Evolutionary conservation across 2,113 vertebrate species (phyloP).

Genomic region (Notarius lentiginosus): DNA sequence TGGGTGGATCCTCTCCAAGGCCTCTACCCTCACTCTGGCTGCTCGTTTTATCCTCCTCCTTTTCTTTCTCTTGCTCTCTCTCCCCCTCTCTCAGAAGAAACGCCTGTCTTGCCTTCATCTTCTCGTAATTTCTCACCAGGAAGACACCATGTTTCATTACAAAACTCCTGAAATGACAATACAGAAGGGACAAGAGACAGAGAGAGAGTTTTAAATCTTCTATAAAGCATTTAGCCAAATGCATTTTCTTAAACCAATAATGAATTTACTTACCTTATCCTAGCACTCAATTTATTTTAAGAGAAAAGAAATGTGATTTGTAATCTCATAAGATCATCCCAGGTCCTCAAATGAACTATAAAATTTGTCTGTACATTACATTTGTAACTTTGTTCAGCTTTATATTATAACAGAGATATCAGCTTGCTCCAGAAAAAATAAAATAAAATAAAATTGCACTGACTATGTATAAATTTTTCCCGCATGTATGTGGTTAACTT

Average conservation of each 20-base stretch:
- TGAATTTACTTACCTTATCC: neutral
- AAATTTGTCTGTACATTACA: neutral
- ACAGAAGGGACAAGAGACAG: slow-evolving; percentile 18
- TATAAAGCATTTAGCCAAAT: neutral
- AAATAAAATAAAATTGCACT: neutral
- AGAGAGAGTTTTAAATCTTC: slow-evolving; percentile 2
- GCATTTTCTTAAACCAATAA: neutral
- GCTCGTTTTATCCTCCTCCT: slow-evolving; percentile 63
- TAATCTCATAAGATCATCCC: neutral
- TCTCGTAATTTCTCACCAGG: slow-evolving; percentile 91
- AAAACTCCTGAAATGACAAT: slow-evolving; percentile 78
- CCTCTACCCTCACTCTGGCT: slow-evolving; percentile 88
- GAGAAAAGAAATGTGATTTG: neutral
- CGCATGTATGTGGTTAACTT: neutral
- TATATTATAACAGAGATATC: neutral
- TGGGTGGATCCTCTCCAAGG: slow-evolving; percentile 89
- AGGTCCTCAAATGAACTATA: neutral
- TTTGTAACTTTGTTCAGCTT: neutral
- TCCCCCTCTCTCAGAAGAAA: slow-evolving; percentile 81
- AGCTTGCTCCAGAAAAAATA: neutral
- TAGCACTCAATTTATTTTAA: neutral
- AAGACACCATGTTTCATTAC: slow-evolving; percentile 91
- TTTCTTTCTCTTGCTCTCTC: slow-evolving; percentile 58
- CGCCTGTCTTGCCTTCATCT: slow-evolving; percentile 87
- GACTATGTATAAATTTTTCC: neutral